A percentile compares a stretch with the other conserved stretches of the same genome.
phyloP scores from a whole-genome alignment of 2,797 vertebrate genomes.

The Neoniphon sammara region DNA sequence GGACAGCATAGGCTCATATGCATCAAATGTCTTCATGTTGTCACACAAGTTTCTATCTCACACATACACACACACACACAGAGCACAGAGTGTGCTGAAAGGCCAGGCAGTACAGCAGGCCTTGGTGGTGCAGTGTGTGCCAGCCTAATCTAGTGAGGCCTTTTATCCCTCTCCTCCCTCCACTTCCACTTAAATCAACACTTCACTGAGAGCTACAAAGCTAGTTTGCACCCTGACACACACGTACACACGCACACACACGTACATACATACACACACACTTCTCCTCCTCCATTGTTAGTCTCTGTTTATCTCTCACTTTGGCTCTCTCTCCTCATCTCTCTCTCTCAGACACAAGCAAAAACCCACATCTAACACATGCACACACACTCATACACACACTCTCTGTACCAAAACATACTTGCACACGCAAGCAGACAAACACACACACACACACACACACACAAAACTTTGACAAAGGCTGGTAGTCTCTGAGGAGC shows the following conservation, averaged over 20 bases:
- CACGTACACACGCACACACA: conserved; percentile 16
- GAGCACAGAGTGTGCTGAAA: conserved; percentile 57
- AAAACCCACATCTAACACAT: conserved; percentile 31
- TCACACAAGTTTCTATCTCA: conserved; percentile 31
- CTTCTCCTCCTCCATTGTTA: conserved; percentile 52
- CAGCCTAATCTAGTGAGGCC: conserved; percentile 77
- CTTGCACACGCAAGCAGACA: conserved; percentile 14
- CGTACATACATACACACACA: conserved; percentile 28
- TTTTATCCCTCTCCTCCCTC: conserved; percentile 79
- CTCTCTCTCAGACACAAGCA: conserved; percentile 42
- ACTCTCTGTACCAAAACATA: conserved; percentile 31
- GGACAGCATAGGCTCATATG: conserved; percentile 1
- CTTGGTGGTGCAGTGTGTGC: conserved; percentile 73
- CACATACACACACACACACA: conserved; percentile 11
- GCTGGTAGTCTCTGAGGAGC: conserved; percentile 60
- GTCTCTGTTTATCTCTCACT: conserved; percentile 68
- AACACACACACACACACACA: conserved; percentile 29
- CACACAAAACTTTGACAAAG: conserved; percentile 58
- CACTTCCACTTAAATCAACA: conserved; percentile 80
- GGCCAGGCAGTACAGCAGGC: conserved; percentile 67
- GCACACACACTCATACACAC: conserved; percentile 20
- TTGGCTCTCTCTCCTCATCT: conserved; percentile 53
- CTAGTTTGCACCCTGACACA: conserved; percentile 66
- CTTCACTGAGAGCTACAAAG: conserved; percentile 70
- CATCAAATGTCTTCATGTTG: conserved; percentile 21